phyloP scores from a whole-genome alignment of 2,797 vertebrate genomes.

The Sebastes glaucus region DNA sequence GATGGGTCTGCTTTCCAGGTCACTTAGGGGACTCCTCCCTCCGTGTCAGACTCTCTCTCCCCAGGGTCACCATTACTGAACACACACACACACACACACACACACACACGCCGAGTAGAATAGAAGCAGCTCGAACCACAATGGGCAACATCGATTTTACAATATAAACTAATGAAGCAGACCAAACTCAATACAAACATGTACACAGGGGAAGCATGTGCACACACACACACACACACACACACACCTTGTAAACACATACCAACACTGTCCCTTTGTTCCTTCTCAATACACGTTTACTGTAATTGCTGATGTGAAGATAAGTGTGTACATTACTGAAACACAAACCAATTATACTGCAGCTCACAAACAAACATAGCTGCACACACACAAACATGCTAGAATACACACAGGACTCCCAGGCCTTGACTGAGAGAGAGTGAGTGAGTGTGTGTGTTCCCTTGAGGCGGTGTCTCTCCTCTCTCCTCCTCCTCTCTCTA shows the following conservation, averaged over 20 bases:
- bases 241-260: conserved; percentile 54
- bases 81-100: conserved; percentile 19
- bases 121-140: conserved; percentile 60
- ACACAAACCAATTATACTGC: conserved; percentile 70
- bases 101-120: conserved; percentile 20
- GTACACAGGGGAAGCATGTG: not conserved
- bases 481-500: conserved; percentile 66
- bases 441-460: conserved; percentile 53
- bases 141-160: conserved; percentile 80
- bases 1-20: conserved; percentile 74
- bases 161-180: conserved; percentile 82
- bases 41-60: conserved; percentile 45
- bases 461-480: conserved; percentile 69
- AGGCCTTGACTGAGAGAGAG: conserved; percentile 31
- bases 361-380: conserved; percentile 34
- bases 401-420: not conserved
- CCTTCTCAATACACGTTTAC: conserved; percentile 44
- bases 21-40: conserved; percentile 62
- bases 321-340: conserved; percentile 66
- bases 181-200: conserved; percentile 63
- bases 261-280: conserved; percentile 48
- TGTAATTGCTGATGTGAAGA: conserved; percentile 72
- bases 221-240: conserved; percentile 15
- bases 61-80: conserved; percentile 65
- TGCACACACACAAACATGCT: not conserved